Percentiles rank a stretch among this genome's conserved stretches.
Evolutionary conservation across 1,140 invertebrate species (phyloP).

Genomic region (Papilio aristodemus): DNA sequence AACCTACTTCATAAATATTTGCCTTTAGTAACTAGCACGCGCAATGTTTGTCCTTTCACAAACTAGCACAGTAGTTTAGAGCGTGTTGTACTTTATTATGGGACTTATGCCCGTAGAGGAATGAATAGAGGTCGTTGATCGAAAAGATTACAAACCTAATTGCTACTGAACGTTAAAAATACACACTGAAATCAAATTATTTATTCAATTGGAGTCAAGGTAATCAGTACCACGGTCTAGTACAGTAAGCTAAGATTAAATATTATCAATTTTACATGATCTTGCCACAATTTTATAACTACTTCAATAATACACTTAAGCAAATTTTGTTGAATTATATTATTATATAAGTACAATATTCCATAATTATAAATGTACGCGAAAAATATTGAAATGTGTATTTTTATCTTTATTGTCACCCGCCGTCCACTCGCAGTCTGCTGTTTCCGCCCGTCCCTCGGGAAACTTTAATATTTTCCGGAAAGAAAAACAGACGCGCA

Average conservation of each 20-base stretch:
- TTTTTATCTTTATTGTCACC: conserved; percentile 19
- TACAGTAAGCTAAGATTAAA: too few relatives aligned
- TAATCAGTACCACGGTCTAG: too few relatives aligned
- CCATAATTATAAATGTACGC: too few relatives aligned
- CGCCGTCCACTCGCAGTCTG: conserved; percentile 14
- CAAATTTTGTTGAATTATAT: too few relatives aligned
- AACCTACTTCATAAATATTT: conserved; percentile 17
- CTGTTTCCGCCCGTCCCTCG: conserved; percentile 18
- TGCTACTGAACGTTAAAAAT: too few relatives aligned
- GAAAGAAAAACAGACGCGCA: conserved; percentile 11
- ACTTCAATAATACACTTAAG: too few relatives aligned
- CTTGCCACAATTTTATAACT: too few relatives aligned
- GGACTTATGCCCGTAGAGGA: not conserved
- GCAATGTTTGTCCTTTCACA: conserved; percentile 16
- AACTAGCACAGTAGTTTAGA: conserved; percentile 17
- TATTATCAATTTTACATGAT: too few relatives aligned
- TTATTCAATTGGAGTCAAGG: too few relatives aligned
- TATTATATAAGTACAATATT: too few relatives aligned
- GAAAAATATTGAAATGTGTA: not conserved
- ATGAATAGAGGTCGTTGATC: conserved; percentile 15
- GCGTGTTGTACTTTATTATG: conserved; percentile 4
- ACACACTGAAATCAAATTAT: too few relatives aligned
- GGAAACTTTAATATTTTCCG: conserved; percentile 29
- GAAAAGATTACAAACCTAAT: not conserved
- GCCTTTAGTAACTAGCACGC: conserved; percentile 6